Evolutionary conservation across 2,888 invertebrate genomes (phyloP), one percentile per base, ranked within the genome.

Genomic region (Eucera pruinosa): DNA sequence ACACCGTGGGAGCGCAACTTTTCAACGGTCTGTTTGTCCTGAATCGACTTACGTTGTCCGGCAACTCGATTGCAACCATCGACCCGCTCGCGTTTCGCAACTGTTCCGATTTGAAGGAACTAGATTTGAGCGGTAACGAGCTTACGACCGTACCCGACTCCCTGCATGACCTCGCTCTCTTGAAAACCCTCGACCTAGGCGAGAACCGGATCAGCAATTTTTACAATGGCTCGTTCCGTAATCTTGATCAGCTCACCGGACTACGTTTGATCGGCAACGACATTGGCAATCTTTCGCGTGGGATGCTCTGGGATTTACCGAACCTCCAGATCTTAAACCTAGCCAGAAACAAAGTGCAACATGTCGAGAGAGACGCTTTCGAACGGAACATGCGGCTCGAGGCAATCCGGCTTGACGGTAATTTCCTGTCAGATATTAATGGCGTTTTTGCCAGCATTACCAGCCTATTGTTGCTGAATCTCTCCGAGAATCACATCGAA

Each of bases 141-240:
- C 93, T 98, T 82, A 93, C 95, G 76, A 95, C 95, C 83, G 96
- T 98, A 79, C 98, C 98, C 5, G 96, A 96, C 89, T 97, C 97
- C 2, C 93, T 97, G 73, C 95, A 95, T 92, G 97, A 96, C 89
- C 93, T 97, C 68, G 95, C 96, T 58, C 96, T 97, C 91, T 93
- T 98, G 81, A 97, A 97, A 93, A 97, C 97, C 0, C 94, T 99
- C 65, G 97, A 98, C 92, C 94, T 99, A 88, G 98, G 97, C 60
- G 97, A 98, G 93, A 99, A 98, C 93, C 96, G 96, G 92, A 97
- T 99, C 88, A 95, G 95, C 47, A 95, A 95, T 64, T 96, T 99
- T 84, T 95, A 94, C 89, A 97, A 97, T 89, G 96, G 96, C 70
- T 96, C 97, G 2, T 96, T 98, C 90, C 95, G 95, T 90, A 97